Percentiles rank a stretch among this genome's conserved stretches.
phyloP scores from a whole-genome alignment of 2,888 invertebrate genomes.

The Fissipunctia ypsillon region DNA sequence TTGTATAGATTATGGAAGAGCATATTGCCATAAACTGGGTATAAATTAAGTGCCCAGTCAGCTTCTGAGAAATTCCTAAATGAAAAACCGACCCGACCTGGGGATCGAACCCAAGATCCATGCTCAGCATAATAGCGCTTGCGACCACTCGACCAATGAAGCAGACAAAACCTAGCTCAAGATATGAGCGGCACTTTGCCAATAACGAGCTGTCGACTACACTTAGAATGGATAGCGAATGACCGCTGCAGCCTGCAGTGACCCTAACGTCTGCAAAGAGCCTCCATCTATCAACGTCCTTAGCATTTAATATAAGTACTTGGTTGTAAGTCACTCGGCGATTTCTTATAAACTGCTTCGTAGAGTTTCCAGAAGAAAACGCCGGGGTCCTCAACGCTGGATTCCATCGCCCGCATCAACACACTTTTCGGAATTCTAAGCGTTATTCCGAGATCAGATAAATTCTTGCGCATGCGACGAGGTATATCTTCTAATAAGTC shows the following conservation, averaged over 20 bases:
- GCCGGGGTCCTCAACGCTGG: conserved; percentile 80
- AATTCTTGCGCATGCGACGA: conserved; percentile 74
- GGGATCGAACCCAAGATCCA: background rate
- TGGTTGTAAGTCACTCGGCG: conserved; percentile 77
- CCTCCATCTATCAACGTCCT: background rate
- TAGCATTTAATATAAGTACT: conserved; percentile 18
- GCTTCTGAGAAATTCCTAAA: conserved; percentile 11
- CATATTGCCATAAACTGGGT: no score
- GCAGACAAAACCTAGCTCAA: background rate
- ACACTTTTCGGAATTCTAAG: conserved; percentile 73
- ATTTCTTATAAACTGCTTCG: conserved; percentile 76
- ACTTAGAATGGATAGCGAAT: background rate
- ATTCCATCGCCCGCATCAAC: conserved; percentile 80
- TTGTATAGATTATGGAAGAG: no score
- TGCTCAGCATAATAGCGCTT: background rate
- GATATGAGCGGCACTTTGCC: no score
- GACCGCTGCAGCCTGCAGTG: background rate
- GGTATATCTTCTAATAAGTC: conserved; percentile 85
- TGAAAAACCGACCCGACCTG: background rate
- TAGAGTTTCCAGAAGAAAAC: conserved; percentile 87
- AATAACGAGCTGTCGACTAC: background rate
- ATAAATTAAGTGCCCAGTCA: background rate
- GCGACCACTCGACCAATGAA: background rate
- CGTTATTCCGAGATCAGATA: conserved; percentile 81
- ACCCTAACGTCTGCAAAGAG: background rate